These are phyloP conservation scores for Siphamia tubifer DNA, from an alignment of 2,113 vertebrate species.

Conservation along the genomic window DNA sequence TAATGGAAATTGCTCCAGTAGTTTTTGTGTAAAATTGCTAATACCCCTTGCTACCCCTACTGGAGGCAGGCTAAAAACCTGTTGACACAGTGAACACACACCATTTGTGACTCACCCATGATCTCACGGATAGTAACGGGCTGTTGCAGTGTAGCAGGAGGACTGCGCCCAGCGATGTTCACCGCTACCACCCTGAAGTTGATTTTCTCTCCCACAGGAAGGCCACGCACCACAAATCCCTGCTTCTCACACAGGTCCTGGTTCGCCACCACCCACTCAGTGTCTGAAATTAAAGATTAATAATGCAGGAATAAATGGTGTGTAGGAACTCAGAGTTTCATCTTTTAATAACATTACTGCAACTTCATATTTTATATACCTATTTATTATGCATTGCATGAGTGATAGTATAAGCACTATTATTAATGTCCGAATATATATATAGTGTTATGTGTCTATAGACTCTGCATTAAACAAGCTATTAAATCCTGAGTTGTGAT, in stretches of 20 bases:
- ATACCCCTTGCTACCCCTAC: no score
- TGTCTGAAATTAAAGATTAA: conserved; percentile 64
- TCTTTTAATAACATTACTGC: background rate
- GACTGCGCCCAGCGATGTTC: conserved; percentile 86
- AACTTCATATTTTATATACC: background rate
- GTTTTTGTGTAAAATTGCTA: no score
- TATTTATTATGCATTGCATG: background rate
- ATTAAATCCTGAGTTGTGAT: background rate
- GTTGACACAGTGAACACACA: no score
- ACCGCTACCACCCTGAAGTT: conserved; percentile 85
- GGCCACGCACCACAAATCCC: conserved; percentile 79
- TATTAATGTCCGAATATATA: background rate
- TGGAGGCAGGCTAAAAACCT: no score
- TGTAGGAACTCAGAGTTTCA: background rate
- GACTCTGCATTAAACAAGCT: background rate
- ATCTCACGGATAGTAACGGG: conserved; percentile 90
- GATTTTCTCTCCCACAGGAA: conserved; percentile 87
- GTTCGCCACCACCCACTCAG: conserved; percentile 85
- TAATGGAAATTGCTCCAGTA: no score
- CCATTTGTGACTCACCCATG: conserved; percentile 82
- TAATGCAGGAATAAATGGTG: conserved; percentile 1
- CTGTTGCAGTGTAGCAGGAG: conserved; percentile 78
- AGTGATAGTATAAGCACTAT: background rate
- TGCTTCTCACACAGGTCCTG: conserved; percentile 82
- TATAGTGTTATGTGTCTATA: background rate